A percentile compares a stretch with the other conserved stretches of the same genome.
phyloP scores from a whole-genome alignment of 2,797 vertebrate genomes.

The Corythornis leucogaster region DNA sequence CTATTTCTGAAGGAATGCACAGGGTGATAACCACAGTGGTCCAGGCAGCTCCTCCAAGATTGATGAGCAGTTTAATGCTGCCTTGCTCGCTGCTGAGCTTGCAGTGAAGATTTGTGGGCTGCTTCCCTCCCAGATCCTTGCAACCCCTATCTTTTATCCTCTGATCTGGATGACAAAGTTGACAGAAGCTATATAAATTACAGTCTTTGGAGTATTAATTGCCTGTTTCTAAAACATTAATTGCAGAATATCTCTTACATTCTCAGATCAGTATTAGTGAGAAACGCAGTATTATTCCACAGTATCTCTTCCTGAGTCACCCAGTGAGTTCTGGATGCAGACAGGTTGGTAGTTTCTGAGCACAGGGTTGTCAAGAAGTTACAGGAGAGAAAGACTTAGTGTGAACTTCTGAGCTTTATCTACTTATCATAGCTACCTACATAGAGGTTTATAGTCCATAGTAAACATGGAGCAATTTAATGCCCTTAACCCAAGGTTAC shows the following conservation, averaged over 20 bases:
- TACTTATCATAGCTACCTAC: neutral
- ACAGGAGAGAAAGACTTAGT: neutral
- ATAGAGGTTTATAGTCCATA: neutral
- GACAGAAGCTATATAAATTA: conserved; percentile 48
- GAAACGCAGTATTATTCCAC: neutral
- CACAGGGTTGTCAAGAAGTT: neutral
- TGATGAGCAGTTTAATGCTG: neutral
- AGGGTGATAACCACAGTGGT: neutral
- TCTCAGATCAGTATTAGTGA: neutral
- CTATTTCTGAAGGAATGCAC: neutral
- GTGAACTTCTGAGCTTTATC: neutral
- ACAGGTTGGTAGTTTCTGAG: neutral
- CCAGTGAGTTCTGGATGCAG: neutral
- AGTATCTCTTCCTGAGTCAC: neutral
- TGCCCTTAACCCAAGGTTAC: neutral
- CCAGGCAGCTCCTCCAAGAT: neutral
- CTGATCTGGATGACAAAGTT: conserved; percentile 41
- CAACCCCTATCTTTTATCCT: neutral
- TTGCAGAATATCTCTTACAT: conserved; percentile 18
- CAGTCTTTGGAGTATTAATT: conserved; percentile 43
- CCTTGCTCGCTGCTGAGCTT: conserved; percentile 10
- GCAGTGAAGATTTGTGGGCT: conserved; percentile 16
- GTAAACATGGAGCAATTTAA: neutral
- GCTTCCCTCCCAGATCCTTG: neutral
- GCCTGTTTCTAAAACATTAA: conserved; percentile 39